A percentile compares a stretch with the other conserved stretches of the same genome.
phyloP scores from a whole-genome alignment of 2,888 invertebrate species.

The Melanostoma scalare region DNA sequence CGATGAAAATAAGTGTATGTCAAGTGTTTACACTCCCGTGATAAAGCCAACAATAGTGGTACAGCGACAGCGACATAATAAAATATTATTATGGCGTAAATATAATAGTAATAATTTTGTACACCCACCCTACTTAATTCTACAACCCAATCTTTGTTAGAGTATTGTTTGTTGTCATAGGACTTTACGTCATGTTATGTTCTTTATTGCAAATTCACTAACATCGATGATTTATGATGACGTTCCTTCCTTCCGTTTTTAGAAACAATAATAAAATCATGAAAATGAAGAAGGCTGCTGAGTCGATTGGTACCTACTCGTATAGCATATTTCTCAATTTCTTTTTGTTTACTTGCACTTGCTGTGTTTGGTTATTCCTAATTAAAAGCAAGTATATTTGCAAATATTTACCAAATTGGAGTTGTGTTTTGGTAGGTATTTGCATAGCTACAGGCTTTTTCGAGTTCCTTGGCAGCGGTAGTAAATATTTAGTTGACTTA shows the following conservation, averaged over 20 bases:
- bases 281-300: not conserved
- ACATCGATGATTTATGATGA: constrained; percentile 59
- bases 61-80: constrained; percentile 45
- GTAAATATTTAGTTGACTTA: no score
- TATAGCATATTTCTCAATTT: constrained; percentile 43
- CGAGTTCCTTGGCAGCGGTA: not conserved
- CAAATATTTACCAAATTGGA: constrained; percentile 10
- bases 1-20: constrained; percentile 48
- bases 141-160: not conserved
- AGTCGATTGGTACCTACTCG: not conserved
- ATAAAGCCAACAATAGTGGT: constrained; percentile 36
- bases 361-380: constrained; percentile 54
- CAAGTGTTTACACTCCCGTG: constrained; percentile 66
- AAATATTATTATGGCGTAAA: constrained; percentile 67
- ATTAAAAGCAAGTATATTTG: constrained; percentile 47
- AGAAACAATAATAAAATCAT: constrained; percentile 22
- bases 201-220: constrained; percentile 55
- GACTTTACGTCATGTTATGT: constrained; percentile 34
- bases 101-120: constrained; percentile 60
- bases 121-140: constrained; percentile 14
- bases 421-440: constrained; percentile 15
- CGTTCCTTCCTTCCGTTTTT: constrained; percentile 55
- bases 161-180: constrained; percentile 56
- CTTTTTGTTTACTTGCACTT: constrained; percentile 45
- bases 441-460: not conserved